Percentiles rank a stretch among this genome's conserved stretches.
These are phyloP conservation scores for Leptocoma aspasia DNA, from an alignment of 2,113 vertebrate species.

Conservation along the genomic window DNA sequence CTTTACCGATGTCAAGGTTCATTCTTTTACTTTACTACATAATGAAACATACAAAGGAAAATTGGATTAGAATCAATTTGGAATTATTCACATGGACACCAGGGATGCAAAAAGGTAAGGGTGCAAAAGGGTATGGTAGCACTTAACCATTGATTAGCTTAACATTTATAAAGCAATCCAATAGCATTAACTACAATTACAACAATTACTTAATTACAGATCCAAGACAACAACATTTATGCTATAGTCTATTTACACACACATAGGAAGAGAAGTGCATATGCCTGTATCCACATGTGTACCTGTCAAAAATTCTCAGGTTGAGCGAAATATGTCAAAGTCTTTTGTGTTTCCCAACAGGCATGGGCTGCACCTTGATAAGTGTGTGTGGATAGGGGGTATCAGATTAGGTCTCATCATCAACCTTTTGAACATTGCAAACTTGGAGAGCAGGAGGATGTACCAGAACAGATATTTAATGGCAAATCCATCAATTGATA, in stretches of 20 bases:
- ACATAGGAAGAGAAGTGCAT: background rate
- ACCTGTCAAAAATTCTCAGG: background rate
- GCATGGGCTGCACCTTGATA: fast-evolving
- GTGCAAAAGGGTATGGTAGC: background rate
- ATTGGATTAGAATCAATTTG: background rate
- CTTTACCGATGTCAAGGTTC: background rate
- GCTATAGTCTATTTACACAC: background rate
- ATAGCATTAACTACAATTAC: background rate
- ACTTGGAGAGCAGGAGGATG: background rate
- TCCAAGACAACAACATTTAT: background rate
- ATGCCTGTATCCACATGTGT: background rate
- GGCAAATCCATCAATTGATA: background rate
- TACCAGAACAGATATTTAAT: background rate
- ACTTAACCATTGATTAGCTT: background rate
- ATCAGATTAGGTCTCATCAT: background rate
- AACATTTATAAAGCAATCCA: background rate
- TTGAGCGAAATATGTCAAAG: background rate
- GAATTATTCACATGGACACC: background rate
- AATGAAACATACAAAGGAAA: background rate
- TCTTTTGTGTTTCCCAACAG: background rate
- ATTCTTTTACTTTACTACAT: background rate
- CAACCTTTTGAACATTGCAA: background rate
- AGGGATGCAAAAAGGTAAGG: background rate
- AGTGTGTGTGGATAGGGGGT: background rate
- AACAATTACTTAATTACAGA: background rate